Evolutionary conservation across 2,797 vertebrate species (phyloP).

Genomic region (Urosaurus nigricauda): DNA sequence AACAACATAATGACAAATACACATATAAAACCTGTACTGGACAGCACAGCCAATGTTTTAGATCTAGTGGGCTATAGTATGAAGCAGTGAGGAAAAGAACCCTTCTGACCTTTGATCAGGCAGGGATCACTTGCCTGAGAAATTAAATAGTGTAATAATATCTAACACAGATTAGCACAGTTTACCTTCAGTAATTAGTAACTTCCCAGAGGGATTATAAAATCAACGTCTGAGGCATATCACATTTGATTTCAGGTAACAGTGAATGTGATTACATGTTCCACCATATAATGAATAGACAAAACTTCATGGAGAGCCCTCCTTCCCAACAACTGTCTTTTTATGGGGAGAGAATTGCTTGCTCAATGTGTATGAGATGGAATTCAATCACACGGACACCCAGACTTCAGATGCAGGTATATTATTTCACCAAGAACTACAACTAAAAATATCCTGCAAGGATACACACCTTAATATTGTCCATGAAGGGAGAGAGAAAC

Average conservation of each 20-base stretch:
- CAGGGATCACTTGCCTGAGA: background rate
- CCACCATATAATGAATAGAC: background rate
- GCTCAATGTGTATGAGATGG: no score
- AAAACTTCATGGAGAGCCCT: background rate
- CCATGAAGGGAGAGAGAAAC: background rate
- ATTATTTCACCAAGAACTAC: background rate
- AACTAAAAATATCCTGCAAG: background rate
- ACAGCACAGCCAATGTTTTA: conserved; percentile 19
- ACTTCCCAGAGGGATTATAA: conserved; percentile 5
- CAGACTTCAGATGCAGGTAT: background rate
- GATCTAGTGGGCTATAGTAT: background rate
- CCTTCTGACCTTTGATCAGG: background rate
- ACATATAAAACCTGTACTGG: background rate
- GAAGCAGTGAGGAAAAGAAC: background rate
- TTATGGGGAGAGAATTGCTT: background rate
- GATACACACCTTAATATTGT: conserved; percentile 32
- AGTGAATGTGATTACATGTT: background rate
- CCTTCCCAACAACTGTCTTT: background rate
- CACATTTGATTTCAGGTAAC: background rate
- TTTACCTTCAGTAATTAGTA: background rate
- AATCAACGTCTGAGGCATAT: background rate
- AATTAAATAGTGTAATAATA: background rate
- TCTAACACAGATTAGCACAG: background rate
- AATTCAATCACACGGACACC: background rate
- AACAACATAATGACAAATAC: background rate